Conservation (phyloP, 2,113 vertebrate species). For the Tonatia bakeri region DNA sequence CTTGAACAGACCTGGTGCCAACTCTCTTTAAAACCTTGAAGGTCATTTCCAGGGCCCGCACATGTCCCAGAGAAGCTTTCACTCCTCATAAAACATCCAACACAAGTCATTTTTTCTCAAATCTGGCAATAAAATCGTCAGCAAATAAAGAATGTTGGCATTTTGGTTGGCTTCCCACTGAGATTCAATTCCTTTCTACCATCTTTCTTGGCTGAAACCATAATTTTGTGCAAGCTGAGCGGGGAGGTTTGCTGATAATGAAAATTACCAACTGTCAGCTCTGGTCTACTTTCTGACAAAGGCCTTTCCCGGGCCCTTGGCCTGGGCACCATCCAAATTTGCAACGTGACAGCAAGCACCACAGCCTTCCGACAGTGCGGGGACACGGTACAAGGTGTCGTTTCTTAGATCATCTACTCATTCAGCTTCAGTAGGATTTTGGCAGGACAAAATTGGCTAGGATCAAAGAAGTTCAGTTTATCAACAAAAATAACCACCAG, state of each 20-base stretch:
- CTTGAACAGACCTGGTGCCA: background rate
- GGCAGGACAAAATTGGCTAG: background rate
- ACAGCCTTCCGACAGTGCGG: background rate
- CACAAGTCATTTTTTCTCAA: background rate
- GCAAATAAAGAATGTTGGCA: background rate
- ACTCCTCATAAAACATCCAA: background rate
- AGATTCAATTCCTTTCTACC: background rate
- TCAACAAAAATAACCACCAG: background rate
- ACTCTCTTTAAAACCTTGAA: background rate
- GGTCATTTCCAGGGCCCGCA: background rate
- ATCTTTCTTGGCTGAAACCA: background rate
- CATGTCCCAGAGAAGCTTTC: background rate
- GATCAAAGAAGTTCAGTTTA: background rate
- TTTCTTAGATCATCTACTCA: background rate
- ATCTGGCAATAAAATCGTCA: background rate
- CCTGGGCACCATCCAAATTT: background rate
- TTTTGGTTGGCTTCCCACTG: background rate
- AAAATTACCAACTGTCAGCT: constrained; percentile 31
- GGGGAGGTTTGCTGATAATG: background rate
- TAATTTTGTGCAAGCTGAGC: background rate
- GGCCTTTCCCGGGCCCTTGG: background rate
- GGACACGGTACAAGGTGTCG: background rate
- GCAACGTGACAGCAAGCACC: background rate
- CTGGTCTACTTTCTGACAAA: background rate
- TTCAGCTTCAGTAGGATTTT: background rate